Evolutionary conservation across 1,140 invertebrate genomes (phyloP), one percentile per base, ranked within the genome.

Genomic region (Maniola jurtina): DNA sequence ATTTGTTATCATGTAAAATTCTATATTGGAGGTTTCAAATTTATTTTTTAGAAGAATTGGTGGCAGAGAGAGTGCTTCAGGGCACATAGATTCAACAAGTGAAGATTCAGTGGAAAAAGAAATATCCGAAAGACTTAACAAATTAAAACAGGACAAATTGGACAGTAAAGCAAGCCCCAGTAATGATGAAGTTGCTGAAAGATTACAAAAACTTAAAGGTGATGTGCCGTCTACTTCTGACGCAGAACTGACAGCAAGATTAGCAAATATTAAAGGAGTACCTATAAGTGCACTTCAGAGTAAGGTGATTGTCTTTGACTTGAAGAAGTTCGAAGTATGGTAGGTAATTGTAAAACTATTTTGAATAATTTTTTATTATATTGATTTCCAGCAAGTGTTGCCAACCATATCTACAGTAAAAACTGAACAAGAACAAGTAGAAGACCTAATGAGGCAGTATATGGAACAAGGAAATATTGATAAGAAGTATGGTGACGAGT

Each of bases 401-500:
- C 68, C 77, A 60, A 66, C 78, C 40, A 84, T 77, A 14, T 92
- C 93, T 70, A 80, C 79, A 8, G 6, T 25, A 64, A 90, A 92
- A 77, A 92, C 90, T 62, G 93, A 94, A 72, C 90, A 93, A 70
- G 92, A 95, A 71, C 93, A 94, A 86, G 91, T 90, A 16, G 91
- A 94, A 76, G 92, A 94, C 73, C 76, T 95, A 14, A 65, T 95
- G 13, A 92, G 92, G 55, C 92, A 94, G 68, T 94, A 93, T 71
- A 70, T 93, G 64, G 91, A 90, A 16, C 92, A 95, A 83, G 76
- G 90, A 6, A 84, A 89, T 58, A 91, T 95, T 50, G 92, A 93
- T 68, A 68, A 63, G 6, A 81, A 84, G 52, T 90, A 90, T 67
- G 77, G 83, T 79, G 64, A 82, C 63, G 81, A 87, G 61, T 88